Base-by-base conservation (phyloP, 2,888 invertebrate species). In the Thera britannica region DNA sequence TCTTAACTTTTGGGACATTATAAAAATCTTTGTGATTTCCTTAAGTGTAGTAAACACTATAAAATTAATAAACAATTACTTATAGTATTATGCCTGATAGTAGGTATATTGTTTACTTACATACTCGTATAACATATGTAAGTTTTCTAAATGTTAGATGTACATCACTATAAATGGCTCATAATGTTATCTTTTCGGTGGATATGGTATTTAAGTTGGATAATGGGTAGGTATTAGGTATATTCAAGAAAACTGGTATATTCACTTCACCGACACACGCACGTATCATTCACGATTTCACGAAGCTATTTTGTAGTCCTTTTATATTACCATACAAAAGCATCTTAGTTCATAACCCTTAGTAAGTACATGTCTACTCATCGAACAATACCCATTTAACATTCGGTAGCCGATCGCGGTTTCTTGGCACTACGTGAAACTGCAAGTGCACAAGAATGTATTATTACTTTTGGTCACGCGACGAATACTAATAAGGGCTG, bases 401-500 rank as follows among this genome's bases (percentile, higher is more conserved):
- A 93, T 93, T 92, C 91, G 90, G 87, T 83, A 87, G 89, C 83
- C 82, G 87, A 83, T 81, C 80, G 88, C 79, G 83, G 87, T 89
- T 91, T 90, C 89, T 90, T 86, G 90, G 90, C 89, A 91, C 79
- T 87, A 83, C 89, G 87, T 86, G 88, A 93, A 92, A 91, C 86
- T 92, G 92, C 92, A 92, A 93, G 91, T 93, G 92, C 92, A 92
- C 88, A 88, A 87, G 92, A 90, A 92, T 93, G 86, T 90, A 91
- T 92, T 89, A 92, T 90, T 83, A 87, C 81, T 76, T 72, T 70
- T 70, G 78, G 84, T 83, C 87, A 86, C 87, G 88, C 86, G 85
- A 87, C 79, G 93, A 87, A 92, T 93, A 88, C 84, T 88, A 90
- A 93, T 79, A 78, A 83, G 80, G 80, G 58, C 68, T 77, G 77